phyloP scores from a whole-genome alignment of 2,888 invertebrate genomes.

The Orthonychiurus folsomi region DNA sequence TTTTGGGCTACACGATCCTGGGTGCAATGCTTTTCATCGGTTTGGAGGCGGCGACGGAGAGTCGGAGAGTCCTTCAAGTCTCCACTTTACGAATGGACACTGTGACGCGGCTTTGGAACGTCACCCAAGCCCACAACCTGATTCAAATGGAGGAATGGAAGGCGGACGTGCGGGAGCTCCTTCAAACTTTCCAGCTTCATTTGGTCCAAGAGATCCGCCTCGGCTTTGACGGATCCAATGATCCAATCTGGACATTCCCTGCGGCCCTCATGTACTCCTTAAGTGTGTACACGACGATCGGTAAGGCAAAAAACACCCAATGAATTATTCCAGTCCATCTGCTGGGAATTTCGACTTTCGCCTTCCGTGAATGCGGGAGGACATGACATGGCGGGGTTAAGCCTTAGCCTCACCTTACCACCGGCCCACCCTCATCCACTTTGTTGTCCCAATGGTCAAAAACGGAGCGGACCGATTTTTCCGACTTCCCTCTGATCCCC shows the following conservation, averaged over 20 bases:
- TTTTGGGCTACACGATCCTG: conserved; percentile 42
- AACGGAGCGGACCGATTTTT: no score
- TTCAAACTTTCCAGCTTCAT: conserved; percentile 36
- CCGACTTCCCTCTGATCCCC: no score
- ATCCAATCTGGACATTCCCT: conserved; percentile 42
- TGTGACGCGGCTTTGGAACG: conserved; percentile 41
- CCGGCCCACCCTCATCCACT: no score
- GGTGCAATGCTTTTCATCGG: conserved; percentile 42
- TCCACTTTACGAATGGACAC: conserved; percentile 35
- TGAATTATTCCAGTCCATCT: not conserved
- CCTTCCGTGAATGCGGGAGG: no score
- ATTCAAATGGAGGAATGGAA: conserved; percentile 39
- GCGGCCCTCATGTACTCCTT: conserved; percentile 42
- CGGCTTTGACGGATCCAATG: conserved; percentile 35
- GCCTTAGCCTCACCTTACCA: no score
- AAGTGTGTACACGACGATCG: conserved; percentile 43
- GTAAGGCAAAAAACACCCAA: conserved; percentile 26
- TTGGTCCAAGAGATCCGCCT: conserved; percentile 37
- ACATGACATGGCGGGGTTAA: no score
- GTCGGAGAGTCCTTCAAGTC: conserved; percentile 30
- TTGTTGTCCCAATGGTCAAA: no score
- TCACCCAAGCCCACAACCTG: conserved; percentile 41
- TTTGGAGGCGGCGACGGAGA: conserved; percentile 40
- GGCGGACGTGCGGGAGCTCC: conserved; percentile 35
- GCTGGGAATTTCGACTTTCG: not conserved